These are phyloP conservation scores for Cantharis rufa DNA, from an alignment of 2,888 invertebrate genomes.

Conservation along the genomic window DNA sequence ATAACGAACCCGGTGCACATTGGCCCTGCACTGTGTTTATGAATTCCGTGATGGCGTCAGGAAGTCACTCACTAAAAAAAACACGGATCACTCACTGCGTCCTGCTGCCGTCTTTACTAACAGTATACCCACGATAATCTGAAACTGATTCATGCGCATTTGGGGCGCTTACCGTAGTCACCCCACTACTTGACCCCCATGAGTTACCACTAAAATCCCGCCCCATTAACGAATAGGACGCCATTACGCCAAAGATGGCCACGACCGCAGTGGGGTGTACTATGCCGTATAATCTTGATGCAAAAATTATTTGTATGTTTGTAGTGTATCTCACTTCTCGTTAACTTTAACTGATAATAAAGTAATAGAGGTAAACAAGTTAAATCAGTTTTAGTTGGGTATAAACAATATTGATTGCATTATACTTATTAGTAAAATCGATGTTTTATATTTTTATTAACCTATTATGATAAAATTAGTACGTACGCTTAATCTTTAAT, in stretches of 20 bases:
- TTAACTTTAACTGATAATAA: slow-evolving; percentile 30
- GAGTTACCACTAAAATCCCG: slow-evolving; percentile 29
- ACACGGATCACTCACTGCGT: slow-evolving; percentile 31
- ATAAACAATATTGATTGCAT: neutral
- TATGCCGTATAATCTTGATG: slow-evolving; percentile 37
- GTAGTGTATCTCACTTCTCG: slow-evolving; percentile 29
- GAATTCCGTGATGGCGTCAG: slow-evolving; percentile 50
- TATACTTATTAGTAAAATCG: neutral
- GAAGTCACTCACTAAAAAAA: slow-evolving; percentile 27
- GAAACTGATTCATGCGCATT: slow-evolving; percentile 39
- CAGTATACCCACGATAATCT: slow-evolving; percentile 40
- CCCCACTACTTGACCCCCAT: slow-evolving; percentile 33
- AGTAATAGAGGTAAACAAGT: slow-evolving; percentile 22
- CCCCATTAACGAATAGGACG: slow-evolving; percentile 41
- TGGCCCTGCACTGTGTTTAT: slow-evolving; percentile 50
- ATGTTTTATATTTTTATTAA: neutral
- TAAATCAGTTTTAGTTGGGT: slow-evolving; percentile 6
- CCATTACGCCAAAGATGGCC: slow-evolving; percentile 53
- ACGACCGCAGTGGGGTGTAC: slow-evolving; percentile 37
- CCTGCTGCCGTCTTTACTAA: slow-evolving; percentile 28
- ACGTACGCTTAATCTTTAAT: neutral
- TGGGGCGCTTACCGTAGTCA: slow-evolving; percentile 22
- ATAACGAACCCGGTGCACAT: slow-evolving; percentile 49
- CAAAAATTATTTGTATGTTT: slow-evolving; percentile 37
- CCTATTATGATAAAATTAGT: neutral